phyloP scores from a whole-genome alignment of 2,888 invertebrate genomes.

The Andrena hattorfiana region DNA sequence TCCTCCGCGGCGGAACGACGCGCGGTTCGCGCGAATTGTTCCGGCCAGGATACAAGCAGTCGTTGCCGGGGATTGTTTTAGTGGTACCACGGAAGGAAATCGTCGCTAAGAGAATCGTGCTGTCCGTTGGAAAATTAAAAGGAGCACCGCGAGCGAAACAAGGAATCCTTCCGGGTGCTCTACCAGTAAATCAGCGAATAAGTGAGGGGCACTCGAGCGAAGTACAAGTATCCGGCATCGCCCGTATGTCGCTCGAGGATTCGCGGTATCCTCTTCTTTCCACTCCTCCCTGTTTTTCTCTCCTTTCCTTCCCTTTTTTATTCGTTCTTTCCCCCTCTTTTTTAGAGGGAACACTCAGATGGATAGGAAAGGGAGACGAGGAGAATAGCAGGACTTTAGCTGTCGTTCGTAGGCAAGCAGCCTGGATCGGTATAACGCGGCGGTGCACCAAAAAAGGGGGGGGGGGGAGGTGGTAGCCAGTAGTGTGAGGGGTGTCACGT shows the following conservation, averaged over 20 bases:
- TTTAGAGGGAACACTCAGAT: slow-evolving; percentile 16
- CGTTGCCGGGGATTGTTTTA: slow-evolving; percentile 23
- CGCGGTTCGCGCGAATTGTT: slow-evolving; percentile 48
- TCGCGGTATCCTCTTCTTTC: slow-evolving; percentile 33
- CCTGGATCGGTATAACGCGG: slow-evolving; percentile 70
- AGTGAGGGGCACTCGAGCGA: slow-evolving; percentile 30
- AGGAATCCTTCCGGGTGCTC: slow-evolving; percentile 30
- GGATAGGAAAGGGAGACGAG: slow-evolving; percentile 24
- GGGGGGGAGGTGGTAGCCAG: slow-evolving; percentile 53
- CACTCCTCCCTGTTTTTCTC: background rate
- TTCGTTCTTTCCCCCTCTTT: background rate
- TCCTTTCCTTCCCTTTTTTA: background rate
- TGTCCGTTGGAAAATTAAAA: slow-evolving; percentile 37
- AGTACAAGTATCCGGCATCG: slow-evolving; percentile 38
- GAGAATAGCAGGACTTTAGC: slow-evolving; percentile 52
- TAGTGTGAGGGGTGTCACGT: slow-evolving; percentile 80
- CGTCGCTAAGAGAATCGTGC: slow-evolving; percentile 34
- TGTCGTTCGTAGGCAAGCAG: slow-evolving; percentile 66
- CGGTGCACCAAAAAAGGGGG: slow-evolving; percentile 69
- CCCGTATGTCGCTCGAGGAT: slow-evolving; percentile 40
- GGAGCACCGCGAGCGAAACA: slow-evolving; percentile 13
- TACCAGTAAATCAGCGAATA: slow-evolving; percentile 39
- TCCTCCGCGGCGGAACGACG: slow-evolving; percentile 52
- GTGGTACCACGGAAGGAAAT: slow-evolving; percentile 6
- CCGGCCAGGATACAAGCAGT: slow-evolving; percentile 21